Conservation (phyloP, 1,140 invertebrate genomes). For the Meteorus sp. region DNA sequence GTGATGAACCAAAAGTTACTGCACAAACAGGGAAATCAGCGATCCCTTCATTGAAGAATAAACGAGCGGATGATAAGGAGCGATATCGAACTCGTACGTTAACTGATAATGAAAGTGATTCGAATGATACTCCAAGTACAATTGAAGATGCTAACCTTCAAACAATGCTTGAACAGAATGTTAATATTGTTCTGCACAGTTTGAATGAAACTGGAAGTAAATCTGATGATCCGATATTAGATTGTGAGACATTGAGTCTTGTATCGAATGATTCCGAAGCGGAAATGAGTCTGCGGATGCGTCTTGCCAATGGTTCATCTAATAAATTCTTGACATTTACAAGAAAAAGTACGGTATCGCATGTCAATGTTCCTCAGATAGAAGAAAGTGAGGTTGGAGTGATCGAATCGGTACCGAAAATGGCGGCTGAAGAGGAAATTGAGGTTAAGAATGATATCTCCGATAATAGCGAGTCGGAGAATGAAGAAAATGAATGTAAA, state of each 20-base stretch:
- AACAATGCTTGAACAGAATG: conserved; percentile 60
- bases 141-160: too few species aligned
- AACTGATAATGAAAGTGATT: background rate
- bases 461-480: conserved; percentile 34
- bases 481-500: conserved; percentile 40
- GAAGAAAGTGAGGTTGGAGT: conserved; percentile 12
- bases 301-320: conserved; percentile 46
- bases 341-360: conserved; percentile 18
- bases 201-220: conserved; percentile 56
- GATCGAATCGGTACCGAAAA: background rate
- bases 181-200: conserved; percentile 61
- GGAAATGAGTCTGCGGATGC: conserved; percentile 52
- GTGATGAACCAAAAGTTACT: conserved; percentile 29
- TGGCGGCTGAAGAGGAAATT: conserved; percentile 22
- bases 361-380: background rate
- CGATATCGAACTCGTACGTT: conserved; percentile 68
- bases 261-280: conserved; percentile 70
- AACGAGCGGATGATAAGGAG: conserved; percentile 52
- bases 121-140: too few species aligned
- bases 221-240: conserved; percentile 51
- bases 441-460: conserved; percentile 13
- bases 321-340: conserved; percentile 32
- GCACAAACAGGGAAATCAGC: conserved; percentile 50
- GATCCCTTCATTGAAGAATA: conserved; percentile 57
- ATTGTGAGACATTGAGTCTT: conserved; percentile 69